Percentiles rank a stretch among this genome's conserved stretches.
These are phyloP conservation scores for Tachystola acroxantha DNA, from an alignment of 2,888 invertebrate species.

Conservation along the genomic window DNA sequence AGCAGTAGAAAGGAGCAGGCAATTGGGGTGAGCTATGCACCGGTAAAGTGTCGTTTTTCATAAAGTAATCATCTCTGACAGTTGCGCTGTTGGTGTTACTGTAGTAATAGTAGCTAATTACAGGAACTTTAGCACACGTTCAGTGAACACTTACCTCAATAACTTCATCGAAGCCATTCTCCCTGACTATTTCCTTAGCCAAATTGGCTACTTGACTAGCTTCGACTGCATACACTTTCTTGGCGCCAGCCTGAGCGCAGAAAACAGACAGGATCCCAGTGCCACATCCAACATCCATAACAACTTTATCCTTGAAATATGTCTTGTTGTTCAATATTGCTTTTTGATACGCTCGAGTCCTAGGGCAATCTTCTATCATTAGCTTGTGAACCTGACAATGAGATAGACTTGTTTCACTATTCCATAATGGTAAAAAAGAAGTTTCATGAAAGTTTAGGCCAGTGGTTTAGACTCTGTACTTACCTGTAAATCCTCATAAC, in stretches of 20 bases:
- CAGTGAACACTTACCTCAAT: conserved; percentile 82
- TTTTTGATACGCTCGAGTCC: conserved; percentile 88
- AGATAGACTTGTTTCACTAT: conserved; percentile 19
- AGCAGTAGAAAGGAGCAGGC: no score
- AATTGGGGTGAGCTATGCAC: no score
- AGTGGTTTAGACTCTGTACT: no score
- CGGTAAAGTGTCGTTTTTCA: no score
- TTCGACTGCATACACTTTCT: conserved; percentile 91
- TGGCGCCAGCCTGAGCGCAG: conserved; percentile 94
- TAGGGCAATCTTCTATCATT: conserved; percentile 86
- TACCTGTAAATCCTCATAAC: conserved; percentile 88
- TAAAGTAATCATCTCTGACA: no score
- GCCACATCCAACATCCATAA: conserved; percentile 92
- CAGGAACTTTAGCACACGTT: no score
- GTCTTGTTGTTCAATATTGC: conserved; percentile 84
- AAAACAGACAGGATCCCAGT: conserved; percentile 94
- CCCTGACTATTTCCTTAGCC: conserved; percentile 81
- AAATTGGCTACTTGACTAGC: conserved; percentile 84
- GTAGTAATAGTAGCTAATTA: no score
- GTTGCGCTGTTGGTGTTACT: no score
- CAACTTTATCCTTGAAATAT: conserved; percentile 85
- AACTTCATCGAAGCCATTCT: conserved; percentile 82
- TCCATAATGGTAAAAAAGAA: no score
- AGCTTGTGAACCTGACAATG: conserved; percentile 85
- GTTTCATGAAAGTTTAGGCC: no score